A percentile compares a stretch with the other conserved stretches of the same genome.
phyloP scores from a whole-genome alignment of 2,113 vertebrate genomes.

The Leucopternis melanops region DNA sequence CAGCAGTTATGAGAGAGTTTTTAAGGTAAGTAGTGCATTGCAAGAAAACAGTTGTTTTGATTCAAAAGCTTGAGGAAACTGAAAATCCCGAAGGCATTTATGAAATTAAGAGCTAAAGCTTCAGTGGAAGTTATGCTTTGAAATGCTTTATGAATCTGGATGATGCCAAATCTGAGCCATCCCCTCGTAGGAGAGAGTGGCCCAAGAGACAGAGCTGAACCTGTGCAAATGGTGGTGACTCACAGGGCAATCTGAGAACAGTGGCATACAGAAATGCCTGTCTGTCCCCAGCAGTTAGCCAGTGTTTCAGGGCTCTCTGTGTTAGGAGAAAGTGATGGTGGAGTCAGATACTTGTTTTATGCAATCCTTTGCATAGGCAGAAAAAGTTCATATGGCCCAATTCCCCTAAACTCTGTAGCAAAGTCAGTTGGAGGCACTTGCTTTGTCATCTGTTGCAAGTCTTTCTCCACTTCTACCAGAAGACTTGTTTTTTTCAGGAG shows the following conservation, averaged over 20 bases:
- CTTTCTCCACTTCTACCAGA: not conserved
- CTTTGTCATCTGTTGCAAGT: not conserved
- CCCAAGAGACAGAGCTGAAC: not conserved
- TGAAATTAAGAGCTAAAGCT: not conserved
- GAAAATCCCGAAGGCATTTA: not conserved
- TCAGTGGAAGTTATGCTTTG: not conserved
- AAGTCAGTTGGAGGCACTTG: not conserved
- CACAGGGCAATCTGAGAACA: not conserved
- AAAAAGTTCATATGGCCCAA: not conserved
- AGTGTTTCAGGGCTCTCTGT: not conserved
- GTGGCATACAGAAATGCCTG: not conserved
- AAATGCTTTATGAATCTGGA: not conserved
- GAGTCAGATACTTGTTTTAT: not conserved
- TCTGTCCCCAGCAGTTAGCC: not conserved
- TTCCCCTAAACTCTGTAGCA: not conserved
- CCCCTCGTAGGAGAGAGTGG: not conserved
- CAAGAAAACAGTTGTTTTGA: not conserved
- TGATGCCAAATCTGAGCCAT: not conserved
- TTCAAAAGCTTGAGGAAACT: not conserved
- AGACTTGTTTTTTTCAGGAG: not conserved
- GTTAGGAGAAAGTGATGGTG: not conserved
- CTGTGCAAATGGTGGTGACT: not conserved
- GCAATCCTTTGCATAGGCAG: not conserved
- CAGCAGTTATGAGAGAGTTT: not conserved
- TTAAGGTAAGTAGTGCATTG: not conserved